Percentiles rank a stretch among this genome's conserved stretches.
Evolutionary conservation across 2,113 vertebrate species (phyloP).

Genomic region (Poecile atricapillus): DNA sequence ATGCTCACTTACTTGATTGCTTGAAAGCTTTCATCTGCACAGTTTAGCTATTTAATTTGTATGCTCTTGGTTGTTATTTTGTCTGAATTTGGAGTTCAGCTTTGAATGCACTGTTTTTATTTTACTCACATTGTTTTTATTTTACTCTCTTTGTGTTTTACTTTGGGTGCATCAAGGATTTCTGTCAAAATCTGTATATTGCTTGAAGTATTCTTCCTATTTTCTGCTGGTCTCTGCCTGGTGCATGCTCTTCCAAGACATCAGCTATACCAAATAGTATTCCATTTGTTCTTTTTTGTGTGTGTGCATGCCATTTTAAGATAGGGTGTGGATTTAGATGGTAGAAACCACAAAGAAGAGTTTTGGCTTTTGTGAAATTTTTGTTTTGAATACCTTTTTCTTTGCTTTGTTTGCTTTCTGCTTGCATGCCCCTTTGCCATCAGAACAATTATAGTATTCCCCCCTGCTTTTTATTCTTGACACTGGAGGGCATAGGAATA

Average conservation of each 20-base stretch:
- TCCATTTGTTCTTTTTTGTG: neutral
- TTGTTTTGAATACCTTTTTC: neutral
- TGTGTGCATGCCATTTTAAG: neutral
- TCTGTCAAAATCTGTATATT: neutral
- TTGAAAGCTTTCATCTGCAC: constrained; percentile 10
- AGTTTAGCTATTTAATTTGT: neutral
- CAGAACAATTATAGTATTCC: neutral
- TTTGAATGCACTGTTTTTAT: neutral
- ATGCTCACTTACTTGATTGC: neutral
- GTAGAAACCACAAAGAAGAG: neutral
- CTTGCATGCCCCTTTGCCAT: neutral
- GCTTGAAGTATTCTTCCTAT: neutral
- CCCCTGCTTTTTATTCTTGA: neutral
- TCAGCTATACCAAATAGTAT: neutral
- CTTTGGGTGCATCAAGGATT: neutral
- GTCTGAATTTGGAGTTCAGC: neutral
- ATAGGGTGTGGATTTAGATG: neutral
- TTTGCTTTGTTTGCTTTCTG: neutral
- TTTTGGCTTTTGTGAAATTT: neutral
- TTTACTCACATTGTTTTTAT: neutral
- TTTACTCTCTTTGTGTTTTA: neutral
- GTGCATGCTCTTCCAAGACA: neutral
- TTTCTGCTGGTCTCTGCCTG: neutral
- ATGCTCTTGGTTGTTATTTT: neutral
- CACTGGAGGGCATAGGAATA: neutral